phyloP scores from a whole-genome alignment of 2,113 vertebrate genomes.

The Brachyistius frenatus region DNA sequence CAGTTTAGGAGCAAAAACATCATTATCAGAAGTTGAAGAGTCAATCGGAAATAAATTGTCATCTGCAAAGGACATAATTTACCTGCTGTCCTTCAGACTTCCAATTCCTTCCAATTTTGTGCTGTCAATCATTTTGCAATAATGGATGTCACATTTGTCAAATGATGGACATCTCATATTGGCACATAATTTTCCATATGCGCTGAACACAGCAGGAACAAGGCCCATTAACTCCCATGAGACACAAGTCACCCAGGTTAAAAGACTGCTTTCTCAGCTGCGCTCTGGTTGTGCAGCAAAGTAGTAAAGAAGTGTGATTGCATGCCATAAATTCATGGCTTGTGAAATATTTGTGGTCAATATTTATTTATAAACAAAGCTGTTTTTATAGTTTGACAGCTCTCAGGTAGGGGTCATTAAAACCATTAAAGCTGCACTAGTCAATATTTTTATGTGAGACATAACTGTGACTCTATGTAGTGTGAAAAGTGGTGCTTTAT shows the following conservation, averaged over 20 bases:
- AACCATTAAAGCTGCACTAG: neutral
- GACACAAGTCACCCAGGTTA: neutral
- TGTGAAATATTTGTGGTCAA: neutral
- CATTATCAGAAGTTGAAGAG: constrained; percentile 35
- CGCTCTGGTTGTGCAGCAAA: neutral
- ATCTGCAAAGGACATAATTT: constrained; percentile 47
- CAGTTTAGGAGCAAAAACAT: constrained; percentile 26
- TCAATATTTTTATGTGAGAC: neutral
- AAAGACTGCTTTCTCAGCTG: constrained; percentile 4
- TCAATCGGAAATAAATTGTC: constrained; percentile 16
- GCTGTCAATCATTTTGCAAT: constrained; percentile 67
- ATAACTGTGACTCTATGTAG: neutral
- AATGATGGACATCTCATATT: constrained; percentile 63
- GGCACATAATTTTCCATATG: constrained; percentile 16
- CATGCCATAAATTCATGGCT: neutral
- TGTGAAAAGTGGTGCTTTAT: neutral
- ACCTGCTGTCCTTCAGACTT: constrained; percentile 63
- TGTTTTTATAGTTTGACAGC: neutral
- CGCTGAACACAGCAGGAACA: constrained; percentile 32
- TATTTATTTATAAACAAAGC: neutral
- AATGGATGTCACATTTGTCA: constrained; percentile 49
- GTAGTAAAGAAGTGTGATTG: neutral
- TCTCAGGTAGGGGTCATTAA: too few relatives aligned
- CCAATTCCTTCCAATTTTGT: constrained; percentile 63
- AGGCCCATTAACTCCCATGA: constrained; percentile 45